These are phyloP conservation scores for Leptinotarsa rubiginosa DNA, from an alignment of 2,888 invertebrate species.

Conservation along the genomic window DNA sequence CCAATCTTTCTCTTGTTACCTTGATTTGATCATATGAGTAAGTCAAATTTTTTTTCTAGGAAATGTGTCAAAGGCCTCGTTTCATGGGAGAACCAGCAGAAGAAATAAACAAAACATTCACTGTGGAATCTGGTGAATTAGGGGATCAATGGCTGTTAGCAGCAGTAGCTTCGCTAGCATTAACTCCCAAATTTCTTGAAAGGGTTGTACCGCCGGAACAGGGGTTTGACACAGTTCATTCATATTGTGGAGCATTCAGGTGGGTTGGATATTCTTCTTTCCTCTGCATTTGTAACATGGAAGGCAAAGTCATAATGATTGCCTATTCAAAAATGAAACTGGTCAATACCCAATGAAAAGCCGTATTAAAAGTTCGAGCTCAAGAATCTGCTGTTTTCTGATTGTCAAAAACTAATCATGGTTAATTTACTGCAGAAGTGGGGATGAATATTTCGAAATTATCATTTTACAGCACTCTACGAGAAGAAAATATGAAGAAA, in stretches of 20 bases:
- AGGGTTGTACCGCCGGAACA: constrained; percentile 76
- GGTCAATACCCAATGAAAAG: too few species aligned
- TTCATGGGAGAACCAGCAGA: constrained; percentile 67
- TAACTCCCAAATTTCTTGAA: constrained; percentile 76
- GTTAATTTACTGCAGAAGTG: too few species aligned
- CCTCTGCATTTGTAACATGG: too few species aligned
- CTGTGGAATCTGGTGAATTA: constrained; percentile 71
- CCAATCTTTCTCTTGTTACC: too few species aligned
- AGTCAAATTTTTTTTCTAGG: constrained; percentile 63
- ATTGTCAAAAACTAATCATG: too few species aligned
- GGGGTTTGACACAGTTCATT: constrained; percentile 70
- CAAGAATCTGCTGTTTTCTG: too few species aligned
- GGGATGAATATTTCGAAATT: too few species aligned
- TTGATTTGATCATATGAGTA: background rate
- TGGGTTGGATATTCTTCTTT: constrained; percentile 53
- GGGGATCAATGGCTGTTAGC: constrained; percentile 74
- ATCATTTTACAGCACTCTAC: too few species aligned
- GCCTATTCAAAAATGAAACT: too few species aligned
- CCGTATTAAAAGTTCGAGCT: too few species aligned
- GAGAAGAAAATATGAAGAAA: too few species aligned
- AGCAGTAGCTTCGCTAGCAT: constrained; percentile 75
- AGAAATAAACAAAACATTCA: constrained; percentile 62
- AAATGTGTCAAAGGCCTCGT: constrained; percentile 75
- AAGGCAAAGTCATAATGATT: too few species aligned
- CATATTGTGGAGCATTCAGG: constrained; percentile 78